Evolutionary conservation across 2,797 vertebrate species (phyloP).

Genomic region (Muscicapa comitata): DNA sequence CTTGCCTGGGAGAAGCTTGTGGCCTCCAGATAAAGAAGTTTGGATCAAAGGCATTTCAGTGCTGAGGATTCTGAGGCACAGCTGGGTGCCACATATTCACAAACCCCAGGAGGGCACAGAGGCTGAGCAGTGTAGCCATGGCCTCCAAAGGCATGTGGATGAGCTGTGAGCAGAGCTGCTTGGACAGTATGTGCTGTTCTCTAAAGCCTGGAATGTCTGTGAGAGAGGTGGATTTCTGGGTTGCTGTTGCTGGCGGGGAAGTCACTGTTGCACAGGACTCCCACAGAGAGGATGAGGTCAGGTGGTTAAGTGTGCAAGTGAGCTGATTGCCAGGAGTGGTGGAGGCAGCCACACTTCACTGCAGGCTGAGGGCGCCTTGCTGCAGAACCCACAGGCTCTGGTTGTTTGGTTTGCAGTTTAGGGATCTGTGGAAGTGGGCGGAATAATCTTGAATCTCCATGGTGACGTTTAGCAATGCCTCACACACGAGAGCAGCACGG

Average conservation of each 20-base stretch:
- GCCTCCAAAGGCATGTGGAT: accelerated
- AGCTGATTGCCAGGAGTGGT: neutral
- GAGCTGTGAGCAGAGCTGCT: neutral
- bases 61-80: neutral
- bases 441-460: conserved; percentile 42
- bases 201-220: neutral
- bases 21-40: neutral
- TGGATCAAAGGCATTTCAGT: neutral
- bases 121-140: accelerated
- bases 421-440: conserved; percentile 19
- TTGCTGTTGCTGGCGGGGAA: neutral
- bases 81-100: neutral
- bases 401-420: neutral
- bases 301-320: neutral
- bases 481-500: neutral
- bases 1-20: neutral
- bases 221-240: accelerated
- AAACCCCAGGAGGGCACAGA: neutral
- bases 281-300: neutral
- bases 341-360: neutral
- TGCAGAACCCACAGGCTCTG: neutral
- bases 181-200: neutral
- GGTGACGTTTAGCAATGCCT: neutral
- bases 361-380: neutral
- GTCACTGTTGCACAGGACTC: neutral